These are phyloP conservation scores for Tamandua tetradactyla DNA, from an alignment of 2,797 vertebrate species.

Conservation along the genomic window DNA sequence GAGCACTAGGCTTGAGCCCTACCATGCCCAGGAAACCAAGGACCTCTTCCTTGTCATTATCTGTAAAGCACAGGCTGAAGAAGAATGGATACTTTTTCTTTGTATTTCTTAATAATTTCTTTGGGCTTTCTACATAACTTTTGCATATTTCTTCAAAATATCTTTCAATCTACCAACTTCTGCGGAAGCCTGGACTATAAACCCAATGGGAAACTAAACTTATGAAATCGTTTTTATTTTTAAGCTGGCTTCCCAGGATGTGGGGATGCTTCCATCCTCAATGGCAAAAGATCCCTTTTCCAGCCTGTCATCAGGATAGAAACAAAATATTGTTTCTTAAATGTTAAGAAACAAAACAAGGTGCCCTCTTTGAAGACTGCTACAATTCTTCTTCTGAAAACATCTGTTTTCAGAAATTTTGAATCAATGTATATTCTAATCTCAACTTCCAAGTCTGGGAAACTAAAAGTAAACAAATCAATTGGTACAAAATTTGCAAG, in stretches of 20 bases:
- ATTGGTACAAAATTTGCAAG: background rate
- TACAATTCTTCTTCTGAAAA: background rate
- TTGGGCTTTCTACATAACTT: background rate
- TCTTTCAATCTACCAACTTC: background rate
- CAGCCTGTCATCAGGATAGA: background rate
- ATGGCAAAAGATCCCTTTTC: background rate
- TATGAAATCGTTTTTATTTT: background rate
- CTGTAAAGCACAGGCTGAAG: background rate
- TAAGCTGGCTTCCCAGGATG: background rate
- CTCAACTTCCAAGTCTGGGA: background rate
- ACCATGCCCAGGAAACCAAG: background rate
- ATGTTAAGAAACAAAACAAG: background rate
- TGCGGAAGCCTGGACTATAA: background rate
- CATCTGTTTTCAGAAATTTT: background rate
- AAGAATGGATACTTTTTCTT: slow-evolving; percentile 4
- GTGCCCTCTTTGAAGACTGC: background rate
- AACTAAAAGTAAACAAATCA: background rate
- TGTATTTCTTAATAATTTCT: background rate
- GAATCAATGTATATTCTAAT: background rate
- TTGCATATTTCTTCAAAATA: background rate
- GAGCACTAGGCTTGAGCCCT: background rate
- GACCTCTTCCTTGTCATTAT: background rate
- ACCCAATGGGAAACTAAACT: background rate
- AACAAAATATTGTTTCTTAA: background rate
- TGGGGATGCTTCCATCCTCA: background rate